phyloP scores from a whole-genome alignment of 2,888 invertebrate genomes.

The Petrolisthes manimaculis region DNA sequence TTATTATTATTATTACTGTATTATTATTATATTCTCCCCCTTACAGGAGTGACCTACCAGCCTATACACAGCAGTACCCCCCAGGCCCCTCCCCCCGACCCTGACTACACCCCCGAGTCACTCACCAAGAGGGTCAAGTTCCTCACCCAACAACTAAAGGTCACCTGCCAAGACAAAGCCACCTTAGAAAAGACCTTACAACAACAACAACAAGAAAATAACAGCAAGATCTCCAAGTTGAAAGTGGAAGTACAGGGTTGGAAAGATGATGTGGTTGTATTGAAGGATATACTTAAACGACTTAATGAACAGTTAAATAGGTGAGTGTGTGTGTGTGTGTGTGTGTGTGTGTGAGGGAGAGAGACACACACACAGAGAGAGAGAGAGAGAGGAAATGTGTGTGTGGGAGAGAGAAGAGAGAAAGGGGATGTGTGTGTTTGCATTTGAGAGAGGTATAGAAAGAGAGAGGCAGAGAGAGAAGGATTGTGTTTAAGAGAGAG shows the following conservation, averaged over 20 bases:
- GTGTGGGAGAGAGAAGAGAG: no score
- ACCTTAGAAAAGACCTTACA: conserved; percentile 32
- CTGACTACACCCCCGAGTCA: not conserved
- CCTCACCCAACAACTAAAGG: conserved; percentile 16
- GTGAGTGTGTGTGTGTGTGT: not conserved
- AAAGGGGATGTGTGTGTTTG: no score
- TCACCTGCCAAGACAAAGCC: conserved; percentile 23
- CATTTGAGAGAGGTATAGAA: no score
- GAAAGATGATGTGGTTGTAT: conserved; percentile 39
- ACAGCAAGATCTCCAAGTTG: conserved; percentile 22
- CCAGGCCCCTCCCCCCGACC: no score
- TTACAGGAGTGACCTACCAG: not conserved
- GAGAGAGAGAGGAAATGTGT: not conserved
- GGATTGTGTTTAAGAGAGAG: no score
- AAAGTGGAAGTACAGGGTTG: conserved; percentile 35
- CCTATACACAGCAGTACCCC: not conserved
- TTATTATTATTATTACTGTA: no score
- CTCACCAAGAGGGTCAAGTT: conserved; percentile 36
- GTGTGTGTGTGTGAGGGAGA: not conserved
- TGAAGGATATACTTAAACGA: conserved; percentile 49
- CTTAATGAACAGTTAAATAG: conserved; percentile 52
- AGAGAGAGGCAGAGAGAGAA: no score
- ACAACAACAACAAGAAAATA: conserved; percentile 34
- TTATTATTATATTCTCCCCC: not conserved
- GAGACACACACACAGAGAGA: no score